Evolutionary conservation across 2,113 vertebrate genomes (phyloP), one percentile per base, ranked within the genome.

Genomic region (Eira barbara): DNA sequence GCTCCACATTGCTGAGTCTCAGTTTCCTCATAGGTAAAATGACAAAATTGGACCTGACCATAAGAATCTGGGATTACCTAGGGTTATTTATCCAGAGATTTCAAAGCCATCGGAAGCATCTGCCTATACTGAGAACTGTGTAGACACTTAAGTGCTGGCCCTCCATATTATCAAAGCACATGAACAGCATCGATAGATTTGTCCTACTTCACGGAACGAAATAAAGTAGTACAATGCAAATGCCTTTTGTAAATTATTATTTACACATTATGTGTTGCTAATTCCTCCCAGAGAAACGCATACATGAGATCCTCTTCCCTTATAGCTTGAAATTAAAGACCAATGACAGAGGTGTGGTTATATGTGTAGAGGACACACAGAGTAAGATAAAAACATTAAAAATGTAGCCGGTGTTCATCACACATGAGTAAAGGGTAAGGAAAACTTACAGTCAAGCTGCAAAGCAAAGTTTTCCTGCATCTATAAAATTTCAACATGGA

Each of bases 211-310:
- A 55, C 29, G 42, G 55, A 61, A 78, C 83, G 57, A 93, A 88
- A 93, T 8, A 65, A 95, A 95, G 21, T 47, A 63, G 52, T 27
- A 34, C 12, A 20, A 23, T 59, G 67, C 59, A 94, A 95, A 87
- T 11, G 1, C 42, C 69, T 39, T 91, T 84, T 90, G 17, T 88
- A 91, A 89, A 89, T 67, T 39, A 85, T 81, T 73, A 88, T 80
- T 93, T 76, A 57, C 8, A 96, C 11, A 67, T 63, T 79, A 27
- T 25, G 8, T 82, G 12, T 88, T 80, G 18, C 36, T 93, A 93
- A 82, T 94, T 88, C 59, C 94, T 96, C 84, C 63, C 27, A 93
- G 79, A 81, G 80, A 23, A 87, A 52, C 29, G 49, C 89, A 84
- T 29, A 67, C 31, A 18, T 17, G 3, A 93, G 34, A 88, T 74